Percentiles rank a stretch among this genome's conserved stretches.
Conservation (phyloP, 2,888 invertebrate genomes). For the Didymodactylos carnosus region DNA sequence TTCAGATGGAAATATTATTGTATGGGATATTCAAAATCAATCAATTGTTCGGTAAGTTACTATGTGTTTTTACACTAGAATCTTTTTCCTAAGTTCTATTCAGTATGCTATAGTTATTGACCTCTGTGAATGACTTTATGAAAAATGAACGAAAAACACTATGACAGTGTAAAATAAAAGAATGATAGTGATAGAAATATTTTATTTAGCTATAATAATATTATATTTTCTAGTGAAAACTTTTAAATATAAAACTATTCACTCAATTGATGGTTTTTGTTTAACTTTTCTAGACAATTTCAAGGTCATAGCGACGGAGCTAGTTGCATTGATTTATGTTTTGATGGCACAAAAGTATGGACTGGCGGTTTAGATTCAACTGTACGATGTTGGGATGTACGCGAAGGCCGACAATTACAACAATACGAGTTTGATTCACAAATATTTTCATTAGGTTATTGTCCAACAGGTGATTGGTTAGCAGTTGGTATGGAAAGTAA, state of each 20-base stretch:
- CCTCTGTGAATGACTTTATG: no score
- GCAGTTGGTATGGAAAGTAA: slow-evolving; percentile 93
- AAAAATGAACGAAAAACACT: no score
- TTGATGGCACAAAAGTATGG: slow-evolving; percentile 71
- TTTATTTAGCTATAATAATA: no score
- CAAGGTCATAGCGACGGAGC: slow-evolving; percentile 80
- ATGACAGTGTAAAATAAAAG: no score
- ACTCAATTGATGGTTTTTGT: no score
- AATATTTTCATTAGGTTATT: slow-evolving; percentile 82
- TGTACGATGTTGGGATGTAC: slow-evolving; percentile 67
- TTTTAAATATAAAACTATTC: no score
- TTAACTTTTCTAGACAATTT: slow-evolving; percentile 34
- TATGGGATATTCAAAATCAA: slow-evolving; percentile 85
- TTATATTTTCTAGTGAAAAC: no score
- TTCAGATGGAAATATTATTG: slow-evolving; percentile 84
- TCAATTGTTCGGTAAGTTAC: slow-evolving; percentile 44
- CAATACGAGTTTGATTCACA: slow-evolving; percentile 74
- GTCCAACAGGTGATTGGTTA: slow-evolving; percentile 80
- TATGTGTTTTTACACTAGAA: background rate
- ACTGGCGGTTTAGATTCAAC: slow-evolving; percentile 85
- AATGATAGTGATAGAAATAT: no score
- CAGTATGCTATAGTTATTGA: no score
- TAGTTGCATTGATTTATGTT: slow-evolving; percentile 75
- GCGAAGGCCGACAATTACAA: slow-evolving; percentile 57
- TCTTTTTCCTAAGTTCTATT: background rate